These are phyloP conservation scores for Euschistus heros DNA, from an alignment of 1,140 invertebrate species.

Conservation along the genomic window DNA sequence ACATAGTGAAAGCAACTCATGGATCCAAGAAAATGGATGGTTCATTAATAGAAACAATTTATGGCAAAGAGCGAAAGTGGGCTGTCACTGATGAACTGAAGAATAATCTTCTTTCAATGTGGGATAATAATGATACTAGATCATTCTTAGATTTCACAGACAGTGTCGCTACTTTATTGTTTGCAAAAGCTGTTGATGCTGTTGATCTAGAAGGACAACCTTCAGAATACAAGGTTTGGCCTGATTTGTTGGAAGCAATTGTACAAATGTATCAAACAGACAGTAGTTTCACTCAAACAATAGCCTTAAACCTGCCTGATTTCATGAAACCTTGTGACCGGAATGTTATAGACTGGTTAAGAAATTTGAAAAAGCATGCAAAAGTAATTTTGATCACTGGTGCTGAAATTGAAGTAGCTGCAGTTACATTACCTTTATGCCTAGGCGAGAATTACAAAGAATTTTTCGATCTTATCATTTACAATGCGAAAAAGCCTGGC, in stretches of 20 bases:
- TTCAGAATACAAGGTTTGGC: constrained; percentile 49
- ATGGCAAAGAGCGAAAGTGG: constrained; percentile 51
- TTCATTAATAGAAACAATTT: constrained; percentile 47
- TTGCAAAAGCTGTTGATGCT: constrained; percentile 57
- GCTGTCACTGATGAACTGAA: constrained; percentile 43
- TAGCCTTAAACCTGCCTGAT: not conserved
- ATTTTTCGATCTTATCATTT: constrained; percentile 60
- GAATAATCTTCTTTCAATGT: constrained; percentile 45
- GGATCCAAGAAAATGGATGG: constrained; percentile 49
- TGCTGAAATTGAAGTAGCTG: constrained; percentile 58
- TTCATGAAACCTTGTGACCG: constrained; percentile 19
- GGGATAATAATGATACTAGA: constrained; percentile 52
- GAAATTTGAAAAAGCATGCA: constrained; percentile 38
- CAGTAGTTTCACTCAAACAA: not conserved
- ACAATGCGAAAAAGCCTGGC: constrained; percentile 61
- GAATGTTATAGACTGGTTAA: constrained; percentile 52
- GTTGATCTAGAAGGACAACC: constrained; percentile 44
- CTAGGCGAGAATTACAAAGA: constrained; percentile 57
- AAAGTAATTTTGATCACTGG: constrained; percentile 61
- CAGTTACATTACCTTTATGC: constrained; percentile 48
- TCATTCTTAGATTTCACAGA: constrained; percentile 68
- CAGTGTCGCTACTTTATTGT: constrained; percentile 49
- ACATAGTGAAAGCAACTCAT: constrained; percentile 54
- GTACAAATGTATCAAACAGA: constrained; percentile 39
- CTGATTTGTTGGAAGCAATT: constrained; percentile 51